Conservation (phyloP, 2,888 invertebrate species). For the Timema cristinae region DNA sequence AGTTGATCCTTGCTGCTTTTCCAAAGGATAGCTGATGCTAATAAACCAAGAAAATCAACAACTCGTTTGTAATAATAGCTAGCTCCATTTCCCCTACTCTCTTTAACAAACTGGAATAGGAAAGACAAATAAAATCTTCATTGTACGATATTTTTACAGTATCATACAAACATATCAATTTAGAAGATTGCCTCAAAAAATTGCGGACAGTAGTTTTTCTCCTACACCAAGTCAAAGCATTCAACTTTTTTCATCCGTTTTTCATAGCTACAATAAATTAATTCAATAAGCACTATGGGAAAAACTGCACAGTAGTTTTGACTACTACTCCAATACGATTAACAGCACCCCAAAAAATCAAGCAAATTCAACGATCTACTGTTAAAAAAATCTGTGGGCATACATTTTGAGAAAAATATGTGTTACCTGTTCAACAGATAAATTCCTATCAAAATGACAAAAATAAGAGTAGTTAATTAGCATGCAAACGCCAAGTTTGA, state of each 20-base stretch:
- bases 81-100: neutral
- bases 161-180: no score
- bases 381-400: neutral
- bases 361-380: neutral
- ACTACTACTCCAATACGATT: neutral
- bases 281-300: neutral
- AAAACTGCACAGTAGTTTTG: slow-evolving; percentile 6
- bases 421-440: neutral
- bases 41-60: neutral
- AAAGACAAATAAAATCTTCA: neutral
- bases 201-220: no score
- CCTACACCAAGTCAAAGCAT: no score
- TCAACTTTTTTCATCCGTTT: no score
- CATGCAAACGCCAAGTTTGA: no score
- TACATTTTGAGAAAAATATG: neutral
- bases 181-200: no score
- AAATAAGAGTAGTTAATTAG: neutral
- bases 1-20: neutral
- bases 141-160: no score
- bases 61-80: neutral
- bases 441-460: neutral
- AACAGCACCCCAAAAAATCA: neutral
- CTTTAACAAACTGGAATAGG: neutral
- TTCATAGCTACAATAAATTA: neutral
- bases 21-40: neutral